Conservation (phyloP, 2,888 invertebrate species). For the Morpho deidamia region DNA sequence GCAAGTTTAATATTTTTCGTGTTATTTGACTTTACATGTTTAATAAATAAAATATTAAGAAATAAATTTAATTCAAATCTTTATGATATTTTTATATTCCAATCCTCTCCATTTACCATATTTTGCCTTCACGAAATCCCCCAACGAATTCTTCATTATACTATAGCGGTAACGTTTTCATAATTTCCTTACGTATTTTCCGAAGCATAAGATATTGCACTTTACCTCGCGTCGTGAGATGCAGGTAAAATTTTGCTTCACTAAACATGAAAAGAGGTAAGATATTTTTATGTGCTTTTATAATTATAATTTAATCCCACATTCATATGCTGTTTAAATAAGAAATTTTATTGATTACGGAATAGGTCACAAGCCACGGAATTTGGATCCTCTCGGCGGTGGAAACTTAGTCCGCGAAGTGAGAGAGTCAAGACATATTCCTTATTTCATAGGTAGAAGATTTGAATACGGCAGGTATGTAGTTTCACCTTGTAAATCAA, state of each 20-base stretch:
- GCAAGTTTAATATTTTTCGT: constrained; percentile 20
- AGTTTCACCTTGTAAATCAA: not conserved
- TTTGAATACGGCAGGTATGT: constrained; percentile 46
- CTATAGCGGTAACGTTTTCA: constrained; percentile 5
- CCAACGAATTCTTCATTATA: not conserved
- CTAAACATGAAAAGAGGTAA: constrained; percentile 21
- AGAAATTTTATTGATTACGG: not conserved
- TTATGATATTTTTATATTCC: constrained; percentile 8
- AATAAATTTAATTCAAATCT: constrained; percentile 28
- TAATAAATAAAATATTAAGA: constrained; percentile 13
- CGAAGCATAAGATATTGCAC: not conserved
- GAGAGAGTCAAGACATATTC: constrained; percentile 52
- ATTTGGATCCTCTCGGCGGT: constrained; percentile 55
- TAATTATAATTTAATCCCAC: not conserved
- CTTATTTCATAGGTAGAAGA: constrained; percentile 43
- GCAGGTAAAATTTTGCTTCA: constrained; percentile 3
- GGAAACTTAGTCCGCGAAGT: constrained; percentile 59
- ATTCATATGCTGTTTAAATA: not conserved
- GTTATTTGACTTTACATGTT: constrained; percentile 23
- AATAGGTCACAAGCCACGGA: constrained; percentile 63
- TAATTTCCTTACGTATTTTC: constrained; percentile 9
- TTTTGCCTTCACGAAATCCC: not conserved
- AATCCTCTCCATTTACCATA: constrained; percentile 4
- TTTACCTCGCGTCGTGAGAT: constrained; percentile 1
- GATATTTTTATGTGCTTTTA: constrained; percentile 12